Conservation (phyloP, 1,140 invertebrate species). For the Euwallacea fornicatus region DNA sequence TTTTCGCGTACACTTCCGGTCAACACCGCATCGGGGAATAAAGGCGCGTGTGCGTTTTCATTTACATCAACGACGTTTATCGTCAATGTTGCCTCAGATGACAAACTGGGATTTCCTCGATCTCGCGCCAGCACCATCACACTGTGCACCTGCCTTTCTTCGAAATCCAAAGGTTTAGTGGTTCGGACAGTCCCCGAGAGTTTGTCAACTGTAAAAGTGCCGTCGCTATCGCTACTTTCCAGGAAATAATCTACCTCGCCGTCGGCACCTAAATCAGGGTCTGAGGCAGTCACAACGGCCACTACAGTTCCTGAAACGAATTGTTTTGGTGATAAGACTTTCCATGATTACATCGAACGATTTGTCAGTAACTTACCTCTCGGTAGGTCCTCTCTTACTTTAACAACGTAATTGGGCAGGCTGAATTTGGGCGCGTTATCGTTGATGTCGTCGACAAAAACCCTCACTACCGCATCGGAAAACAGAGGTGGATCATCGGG, state of each 20-base stretch:
- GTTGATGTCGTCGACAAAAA: conserved; percentile 87
- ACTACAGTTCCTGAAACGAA: conserved; percentile 64
- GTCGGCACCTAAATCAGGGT: conserved; percentile 81
- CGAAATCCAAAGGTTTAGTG: conserved; percentile 77
- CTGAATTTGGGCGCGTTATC: conserved; percentile 87
- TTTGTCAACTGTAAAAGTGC: conserved; percentile 73
- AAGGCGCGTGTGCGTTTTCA: conserved; percentile 83
- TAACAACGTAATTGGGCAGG: conserved; percentile 72
- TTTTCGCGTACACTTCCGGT: conserved; percentile 74
- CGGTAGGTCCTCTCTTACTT: conserved; percentile 89
- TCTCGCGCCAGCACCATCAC: conserved; percentile 82
- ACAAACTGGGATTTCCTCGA: conserved; percentile 71
- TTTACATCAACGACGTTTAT: conserved; percentile 93
- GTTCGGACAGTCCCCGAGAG: conserved; percentile 83
- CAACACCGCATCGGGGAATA: conserved; percentile 81
- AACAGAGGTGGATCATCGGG: conserved; percentile 60
- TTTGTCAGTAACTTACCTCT: conserved; percentile 58
- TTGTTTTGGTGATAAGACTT: background rate
- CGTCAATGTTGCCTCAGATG: conserved; percentile 73
- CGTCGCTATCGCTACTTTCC: conserved; percentile 67
- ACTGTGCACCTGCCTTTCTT: conserved; percentile 82
- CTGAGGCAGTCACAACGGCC: conserved; percentile 80
- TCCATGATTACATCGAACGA: background rate
- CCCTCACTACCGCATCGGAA: conserved; percentile 75
- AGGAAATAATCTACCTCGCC: conserved; percentile 76